phyloP scores from a whole-genome alignment of 2,888 invertebrate species.

The Ophion ventricosus region DNA sequence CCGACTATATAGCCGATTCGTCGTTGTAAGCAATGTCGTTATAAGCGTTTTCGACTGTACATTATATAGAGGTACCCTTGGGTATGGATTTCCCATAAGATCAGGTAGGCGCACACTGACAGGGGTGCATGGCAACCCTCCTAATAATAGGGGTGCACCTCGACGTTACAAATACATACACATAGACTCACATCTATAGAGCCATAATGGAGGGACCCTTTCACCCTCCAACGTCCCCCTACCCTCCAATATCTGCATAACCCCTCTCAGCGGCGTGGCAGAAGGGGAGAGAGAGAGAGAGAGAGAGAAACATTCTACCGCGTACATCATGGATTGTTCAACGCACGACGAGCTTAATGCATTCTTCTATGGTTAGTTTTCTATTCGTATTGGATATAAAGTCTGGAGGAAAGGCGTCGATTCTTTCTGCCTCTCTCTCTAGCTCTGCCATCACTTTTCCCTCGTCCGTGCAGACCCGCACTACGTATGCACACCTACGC shows the following conservation, averaged over 20 bases:
- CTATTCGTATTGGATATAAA: slow-evolving; percentile 9
- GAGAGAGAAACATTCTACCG: not conserved
- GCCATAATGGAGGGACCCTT: slow-evolving; percentile 8
- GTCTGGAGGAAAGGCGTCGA: slow-evolving; percentile 8
- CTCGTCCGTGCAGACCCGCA: not conserved
- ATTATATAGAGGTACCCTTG: not conserved
- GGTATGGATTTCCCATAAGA: slow-evolving; percentile 82
- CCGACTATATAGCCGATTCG: too few species aligned
- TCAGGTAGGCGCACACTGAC: slow-evolving; percentile 74
- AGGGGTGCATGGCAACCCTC: slow-evolving; percentile 76
- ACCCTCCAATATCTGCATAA: not conserved
- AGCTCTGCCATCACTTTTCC: not conserved
- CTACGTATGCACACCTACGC: slow-evolving; percentile 11
- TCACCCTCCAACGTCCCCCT: slow-evolving; percentile 23
- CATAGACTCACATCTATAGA: slow-evolving; percentile 13
- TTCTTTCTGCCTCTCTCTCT: not conserved
- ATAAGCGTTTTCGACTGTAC: too few species aligned
- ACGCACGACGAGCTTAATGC: slow-evolving; percentile 49
- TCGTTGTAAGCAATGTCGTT: too few species aligned
- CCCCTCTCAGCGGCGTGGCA: slow-evolving; percentile 1
- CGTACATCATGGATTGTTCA: slow-evolving; percentile 41
- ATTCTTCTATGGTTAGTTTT: slow-evolving; percentile 26
- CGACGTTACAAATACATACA: slow-evolving; percentile 9
- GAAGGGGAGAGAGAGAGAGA: slow-evolving; percentile 14
- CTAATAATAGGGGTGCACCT: slow-evolving; percentile 79